These are phyloP conservation scores for Magallana gigas DNA, from an alignment of 1,140 invertebrate species.

Conservation along the genomic window DNA sequence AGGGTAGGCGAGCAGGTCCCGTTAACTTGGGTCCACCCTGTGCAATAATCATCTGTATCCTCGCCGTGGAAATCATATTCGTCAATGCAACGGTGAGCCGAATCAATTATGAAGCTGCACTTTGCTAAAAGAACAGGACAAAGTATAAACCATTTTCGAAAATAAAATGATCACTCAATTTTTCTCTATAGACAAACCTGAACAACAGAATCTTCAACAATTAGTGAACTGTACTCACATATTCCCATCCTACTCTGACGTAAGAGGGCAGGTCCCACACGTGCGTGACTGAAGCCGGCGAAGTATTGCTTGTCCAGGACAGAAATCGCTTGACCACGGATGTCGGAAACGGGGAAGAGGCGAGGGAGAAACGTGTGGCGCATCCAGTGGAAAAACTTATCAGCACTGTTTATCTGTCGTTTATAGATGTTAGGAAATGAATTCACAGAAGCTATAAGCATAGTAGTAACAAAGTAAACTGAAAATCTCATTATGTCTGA, in stretches of 20 bases:
- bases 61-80: slow-evolving; percentile 48
- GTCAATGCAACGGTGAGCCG: slow-evolving; percentile 32
- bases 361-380: slow-evolving; percentile 53
- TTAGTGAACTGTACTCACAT: slow-evolving; percentile 46
- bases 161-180: too few relatives aligned
- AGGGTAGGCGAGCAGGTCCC: slow-evolving; percentile 13
- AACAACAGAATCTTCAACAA: neutral
- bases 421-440: neutral
- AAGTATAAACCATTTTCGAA: too few relatives aligned
- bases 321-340: slow-evolving; percentile 47
- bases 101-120: slow-evolving; percentile 42
- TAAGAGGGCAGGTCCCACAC: slow-evolving; percentile 62
- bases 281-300: slow-evolving; percentile 52
- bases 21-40: slow-evolving; percentile 40
- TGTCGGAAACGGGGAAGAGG: slow-evolving; percentile 59
- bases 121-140: slow-evolving; percentile 32
- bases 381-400: slow-evolving; percentile 57
- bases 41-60: slow-evolving; percentile 56
- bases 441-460: too few relatives aligned
- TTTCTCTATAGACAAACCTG: neutral
- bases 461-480: too few relatives aligned
- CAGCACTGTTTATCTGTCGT: slow-evolving; percentile 47
- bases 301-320: slow-evolving; percentile 52
- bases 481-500: too few relatives aligned
- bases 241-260: slow-evolving; percentile 60